These are phyloP conservation scores for Oenanthe oenanthe DNA, from an alignment of 2,113 vertebrate species.

Conservation along the genomic window DNA sequence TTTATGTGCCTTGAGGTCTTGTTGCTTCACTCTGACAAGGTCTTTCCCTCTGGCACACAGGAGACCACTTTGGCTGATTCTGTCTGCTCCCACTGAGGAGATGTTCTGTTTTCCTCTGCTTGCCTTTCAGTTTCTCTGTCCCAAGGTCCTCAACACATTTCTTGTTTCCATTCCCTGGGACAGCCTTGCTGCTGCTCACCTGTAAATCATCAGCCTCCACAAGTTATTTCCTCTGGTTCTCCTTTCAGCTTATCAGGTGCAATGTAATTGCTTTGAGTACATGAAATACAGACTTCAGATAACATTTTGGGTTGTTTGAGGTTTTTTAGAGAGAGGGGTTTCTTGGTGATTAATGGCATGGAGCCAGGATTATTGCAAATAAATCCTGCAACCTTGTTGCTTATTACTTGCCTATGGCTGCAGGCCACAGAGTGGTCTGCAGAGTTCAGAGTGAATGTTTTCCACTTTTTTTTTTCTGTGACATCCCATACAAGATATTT, in stretches of 20 bases:
- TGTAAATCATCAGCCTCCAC: background rate
- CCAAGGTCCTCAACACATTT: background rate
- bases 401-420: background rate
- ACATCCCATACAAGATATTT: background rate
- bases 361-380: background rate
- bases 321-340: accelerated
- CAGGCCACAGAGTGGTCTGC: background rate
- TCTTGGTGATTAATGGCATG: background rate
- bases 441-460: background rate
- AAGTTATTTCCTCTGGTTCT: background rate
- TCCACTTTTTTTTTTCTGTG: background rate
- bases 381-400: background rate
- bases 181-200: background rate
- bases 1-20: background rate
- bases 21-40: background rate
- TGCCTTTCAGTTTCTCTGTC: background rate
- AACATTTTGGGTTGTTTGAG: background rate
- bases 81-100: background rate
- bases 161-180: background rate
- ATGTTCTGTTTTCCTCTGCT: background rate
- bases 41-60: background rate
- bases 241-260: background rate
- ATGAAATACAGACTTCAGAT: background rate
- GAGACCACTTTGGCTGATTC: background rate
- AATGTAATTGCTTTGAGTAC: background rate